Percentiles rank a stretch among this genome's conserved stretches.
Evolutionary conservation across 2,113 vertebrate genomes (phyloP).

Genomic region (Halichoeres trimaculatus): DNA sequence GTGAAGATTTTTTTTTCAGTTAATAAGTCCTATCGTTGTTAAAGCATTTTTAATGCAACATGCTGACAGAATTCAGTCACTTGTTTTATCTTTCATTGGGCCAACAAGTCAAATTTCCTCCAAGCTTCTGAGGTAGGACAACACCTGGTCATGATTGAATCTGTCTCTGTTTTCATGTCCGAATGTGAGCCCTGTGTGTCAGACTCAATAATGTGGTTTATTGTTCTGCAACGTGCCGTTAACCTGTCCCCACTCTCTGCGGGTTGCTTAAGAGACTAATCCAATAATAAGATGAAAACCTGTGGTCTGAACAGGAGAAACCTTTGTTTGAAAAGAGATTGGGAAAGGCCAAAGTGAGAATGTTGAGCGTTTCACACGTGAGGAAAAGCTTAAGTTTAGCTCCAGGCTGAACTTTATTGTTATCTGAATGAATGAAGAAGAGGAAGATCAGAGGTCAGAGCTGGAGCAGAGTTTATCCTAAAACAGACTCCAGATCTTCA

Average conservation of each 20-base stretch:
- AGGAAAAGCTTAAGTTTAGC: background rate
- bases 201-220: conserved; percentile 24
- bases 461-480: background rate
- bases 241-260: conserved; percentile 41
- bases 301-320: conserved; percentile 53
- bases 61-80: too few species aligned
- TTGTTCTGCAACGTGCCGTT: conserved; percentile 17
- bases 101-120: too few species aligned
- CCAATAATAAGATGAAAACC: conserved; percentile 69
- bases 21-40: too few species aligned
- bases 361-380: conserved; percentile 43
- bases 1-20: too few species aligned
- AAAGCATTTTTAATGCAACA: too few species aligned
- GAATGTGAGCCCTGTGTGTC: conserved; percentile 4
- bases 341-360: conserved; percentile 47
- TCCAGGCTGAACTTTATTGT: background rate
- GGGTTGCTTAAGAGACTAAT: conserved; percentile 70
- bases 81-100: too few species aligned
- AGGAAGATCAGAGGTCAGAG: background rate
- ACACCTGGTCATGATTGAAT: too few species aligned
- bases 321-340: conserved; percentile 63
- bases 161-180: background rate
- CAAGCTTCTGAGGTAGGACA: too few species aligned
- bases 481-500: background rate
- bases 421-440: background rate